phyloP scores from a whole-genome alignment of 1,140 invertebrate genomes.

The Zaprionus inermis region DNA sequence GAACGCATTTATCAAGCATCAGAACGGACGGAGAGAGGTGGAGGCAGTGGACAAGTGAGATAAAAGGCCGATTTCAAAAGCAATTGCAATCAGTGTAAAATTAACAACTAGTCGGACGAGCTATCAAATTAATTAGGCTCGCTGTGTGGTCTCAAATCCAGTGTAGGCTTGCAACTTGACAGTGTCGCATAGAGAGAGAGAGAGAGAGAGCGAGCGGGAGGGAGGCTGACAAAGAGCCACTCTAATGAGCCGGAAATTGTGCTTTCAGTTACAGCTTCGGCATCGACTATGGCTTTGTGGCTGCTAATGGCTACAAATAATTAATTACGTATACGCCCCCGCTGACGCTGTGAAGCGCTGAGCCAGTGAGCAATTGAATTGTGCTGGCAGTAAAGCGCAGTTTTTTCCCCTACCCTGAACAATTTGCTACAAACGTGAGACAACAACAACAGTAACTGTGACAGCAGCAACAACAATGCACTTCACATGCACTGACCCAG shows the following conservation, averaged over 20 bases:
- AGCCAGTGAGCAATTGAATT: conserved; percentile 16
- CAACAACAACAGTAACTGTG: conserved; percentile 10
- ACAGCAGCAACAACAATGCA: conserved; percentile 21
- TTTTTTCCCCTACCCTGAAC: neutral
- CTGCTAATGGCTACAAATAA: conserved; percentile 33
- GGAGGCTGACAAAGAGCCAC: neutral
- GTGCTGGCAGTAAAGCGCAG: conserved; percentile 1
- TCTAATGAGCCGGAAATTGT: conserved; percentile 54
- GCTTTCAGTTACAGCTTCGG: conserved; percentile 17
- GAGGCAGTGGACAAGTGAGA: neutral
- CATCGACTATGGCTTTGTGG: conserved; percentile 5
- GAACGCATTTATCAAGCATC: conserved; percentile 66
- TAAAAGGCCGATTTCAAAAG: conserved; percentile 2
- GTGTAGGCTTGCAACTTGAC: conserved; percentile 25
- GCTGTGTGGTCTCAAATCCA: conserved; percentile 23
- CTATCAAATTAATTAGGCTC: conserved; percentile 48
- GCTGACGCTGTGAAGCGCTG: conserved; percentile 11
- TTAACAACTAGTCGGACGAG: conserved; percentile 17
- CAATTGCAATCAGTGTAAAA: conserved; percentile 42
- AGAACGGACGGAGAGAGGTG: neutral
- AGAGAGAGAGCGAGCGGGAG: neutral
- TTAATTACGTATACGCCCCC: conserved; percentile 47
- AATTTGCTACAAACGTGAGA: conserved; percentile 20
- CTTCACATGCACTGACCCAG: conserved; percentile 76
- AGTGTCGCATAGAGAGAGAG: neutral